A percentile compares a stretch with the other conserved stretches of the same genome.
These are phyloP conservation scores for Epinotia bilunana DNA, from an alignment of 2,888 invertebrate species.

Conservation along the genomic window DNA sequence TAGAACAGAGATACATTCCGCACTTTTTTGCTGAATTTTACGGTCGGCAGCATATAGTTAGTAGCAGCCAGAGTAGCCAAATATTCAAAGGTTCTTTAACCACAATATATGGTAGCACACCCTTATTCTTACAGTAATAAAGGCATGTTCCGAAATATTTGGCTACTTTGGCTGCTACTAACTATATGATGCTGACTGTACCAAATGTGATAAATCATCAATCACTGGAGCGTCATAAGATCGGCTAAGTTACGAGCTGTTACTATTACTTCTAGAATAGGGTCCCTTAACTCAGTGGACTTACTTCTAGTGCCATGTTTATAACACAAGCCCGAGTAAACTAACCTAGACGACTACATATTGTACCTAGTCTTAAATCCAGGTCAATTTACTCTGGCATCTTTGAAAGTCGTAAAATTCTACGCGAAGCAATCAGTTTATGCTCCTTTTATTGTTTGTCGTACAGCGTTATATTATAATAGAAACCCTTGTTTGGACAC, in stretches of 20 bases:
- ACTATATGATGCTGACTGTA: neutral
- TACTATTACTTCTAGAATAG: neutral
- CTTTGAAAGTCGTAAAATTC: neutral
- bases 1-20: no score
- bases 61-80: no score
- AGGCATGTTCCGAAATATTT: no score
- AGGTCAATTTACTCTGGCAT: constrained; percentile 2
- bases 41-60: no score
- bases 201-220: neutral
- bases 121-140: no score
- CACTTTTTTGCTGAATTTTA: no score
- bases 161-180: no score
- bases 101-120: no score
- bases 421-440: constrained; percentile 1
- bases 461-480: neutral
- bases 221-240: neutral
- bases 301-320: neutral
- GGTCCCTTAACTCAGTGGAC: neutral
- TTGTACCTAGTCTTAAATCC: constrained; percentile 3
- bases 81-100: no score
- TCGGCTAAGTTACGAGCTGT: neutral
- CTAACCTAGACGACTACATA: neutral
- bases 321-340: neutral
- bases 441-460: neutral
- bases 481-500: neutral